Percentiles rank a stretch among this genome's conserved stretches.
Conservation (phyloP, 2,888 invertebrate species). For the Dusona sp. region DNA sequence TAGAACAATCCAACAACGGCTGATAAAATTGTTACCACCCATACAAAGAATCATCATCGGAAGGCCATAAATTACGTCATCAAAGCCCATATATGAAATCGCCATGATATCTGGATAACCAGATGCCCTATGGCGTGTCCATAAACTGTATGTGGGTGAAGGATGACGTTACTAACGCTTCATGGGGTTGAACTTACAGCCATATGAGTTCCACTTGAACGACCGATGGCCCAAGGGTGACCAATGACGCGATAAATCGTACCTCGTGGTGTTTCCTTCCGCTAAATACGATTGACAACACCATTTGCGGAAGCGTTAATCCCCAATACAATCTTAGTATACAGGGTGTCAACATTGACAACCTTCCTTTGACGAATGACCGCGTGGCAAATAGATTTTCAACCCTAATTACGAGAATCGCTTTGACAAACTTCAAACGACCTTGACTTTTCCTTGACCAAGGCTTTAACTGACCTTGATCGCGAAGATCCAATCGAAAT, state of each 20-base stretch:
- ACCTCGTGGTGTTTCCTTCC: background rate
- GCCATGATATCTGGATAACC: slow-evolving; percentile 4
- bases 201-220: slow-evolving; percentile 17
- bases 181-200: background rate
- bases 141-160: background rate
- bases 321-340: background rate
- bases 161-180: slow-evolving; percentile 16
- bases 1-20: background rate
- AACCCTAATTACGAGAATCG: too few species aligned
- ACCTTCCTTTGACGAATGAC: background rate
- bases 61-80: background rate
- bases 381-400: background rate
- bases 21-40: background rate
- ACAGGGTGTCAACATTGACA: background rate
- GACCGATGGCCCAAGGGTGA: slow-evolving; percentile 34
- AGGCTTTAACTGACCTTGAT: background rate
- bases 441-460: background rate
- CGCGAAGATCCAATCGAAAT: background rate
- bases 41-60: background rate
- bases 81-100: background rate
- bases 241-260: slow-evolving; percentile 35
- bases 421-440: background rate
- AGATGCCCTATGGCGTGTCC: background rate
- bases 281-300: slow-evolving; percentile 25
- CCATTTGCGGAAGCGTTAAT: slow-evolving; percentile 22